Base-by-base conservation (phyloP, 2,888 invertebrate genomes). In the Sphinx pinastri region DNA sequence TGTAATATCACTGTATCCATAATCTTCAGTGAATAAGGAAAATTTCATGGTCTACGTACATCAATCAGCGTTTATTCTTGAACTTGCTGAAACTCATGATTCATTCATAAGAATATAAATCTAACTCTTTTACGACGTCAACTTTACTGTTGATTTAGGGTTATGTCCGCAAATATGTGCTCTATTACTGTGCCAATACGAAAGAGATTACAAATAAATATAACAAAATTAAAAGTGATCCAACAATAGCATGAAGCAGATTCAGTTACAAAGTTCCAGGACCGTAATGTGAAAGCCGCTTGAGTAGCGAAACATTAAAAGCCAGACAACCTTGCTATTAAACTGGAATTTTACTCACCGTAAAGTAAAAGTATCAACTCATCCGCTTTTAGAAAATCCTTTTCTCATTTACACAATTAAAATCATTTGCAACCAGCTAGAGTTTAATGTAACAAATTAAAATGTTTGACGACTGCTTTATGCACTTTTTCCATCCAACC, bases 1-100 rank as follows among this genome's bases (percentile, higher is more conserved):
- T 73, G 75, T 75, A 76, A 76, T 77, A 76, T 77, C 76, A 77
- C 75, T 75, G 76, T 76, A 76, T 76, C 77, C 76, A 76, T 80
- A 77, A 80, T 80, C 77, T 78, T 78, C 73, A 74, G 79, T 75
- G 73, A 71, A 78, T 75, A 73, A 76, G 80, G 76, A 77, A 80
- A 77, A 77, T 69, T 77, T 73, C 75, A 72, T 73, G 70, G 76
- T 73, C 59, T 58, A 54, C 52, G 52, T 52, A 52, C 52, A 69
- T 63, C 60, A 38, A 69, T 45, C 54, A 60, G 59, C 63, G 54
- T 69, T 69, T 63, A 69, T 60, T 60, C 69, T 69, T 63, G 60
- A 63, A 69, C 69, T 63, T 68, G 69, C 45, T 63, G 63, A 69
- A 69, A 45, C 69, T 69, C 63, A 69, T 69, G 69, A 52, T 51